Evolutionary conservation across 2,888 invertebrate species (phyloP), one percentile per base, ranked within the genome.

Genomic region (Acanthoscelides obtectus): DNA sequence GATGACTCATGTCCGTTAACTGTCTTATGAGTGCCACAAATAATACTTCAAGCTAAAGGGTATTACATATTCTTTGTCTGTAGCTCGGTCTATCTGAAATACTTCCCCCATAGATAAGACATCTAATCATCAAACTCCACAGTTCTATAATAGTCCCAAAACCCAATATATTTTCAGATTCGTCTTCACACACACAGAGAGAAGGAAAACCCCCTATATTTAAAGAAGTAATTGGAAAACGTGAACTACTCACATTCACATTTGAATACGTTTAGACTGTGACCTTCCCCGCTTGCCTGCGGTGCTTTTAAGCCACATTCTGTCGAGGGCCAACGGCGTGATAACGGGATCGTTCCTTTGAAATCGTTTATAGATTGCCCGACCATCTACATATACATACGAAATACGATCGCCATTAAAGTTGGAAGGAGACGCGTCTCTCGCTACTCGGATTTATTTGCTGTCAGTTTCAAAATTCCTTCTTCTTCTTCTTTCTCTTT

Each of bases 271-370:
- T 74, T 80, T 75, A 79, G 81, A 81, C 77, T 77, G 79, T 79
- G 80, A 73, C 69, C 67, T 65, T 68, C 20, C 21, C 66, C 20
- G 6, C 20, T 21, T 66, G 1, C 66, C 22, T 66, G 20, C 22
- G 20, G 27, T 45, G 66, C 20, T 67, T 27, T n/a, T n/a, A n/a
- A n/a, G 66, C 65, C 79, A 81, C 80, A 78, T 76, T 80, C 81
- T 81, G 72, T 75, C 45, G 71, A 72, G 72, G 76, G 74, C 67
- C 75, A 77, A 78, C 76, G 78, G 80, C 77, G 81, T 80, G 83
- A 83, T 83, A 83, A 83, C 82, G 82, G 81, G 78, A 80, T 80
- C 81, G 80, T 80, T 80, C 80, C 82, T 83, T 83, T 82, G 82
- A 82, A 82, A 82, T 83, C 82, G 81, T 80, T 80, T 81, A 79